Percentiles rank a stretch among this genome's conserved stretches.
Conservation (phyloP, 2,113 vertebrate species). For the Lichenostomus cassidix region DNA sequence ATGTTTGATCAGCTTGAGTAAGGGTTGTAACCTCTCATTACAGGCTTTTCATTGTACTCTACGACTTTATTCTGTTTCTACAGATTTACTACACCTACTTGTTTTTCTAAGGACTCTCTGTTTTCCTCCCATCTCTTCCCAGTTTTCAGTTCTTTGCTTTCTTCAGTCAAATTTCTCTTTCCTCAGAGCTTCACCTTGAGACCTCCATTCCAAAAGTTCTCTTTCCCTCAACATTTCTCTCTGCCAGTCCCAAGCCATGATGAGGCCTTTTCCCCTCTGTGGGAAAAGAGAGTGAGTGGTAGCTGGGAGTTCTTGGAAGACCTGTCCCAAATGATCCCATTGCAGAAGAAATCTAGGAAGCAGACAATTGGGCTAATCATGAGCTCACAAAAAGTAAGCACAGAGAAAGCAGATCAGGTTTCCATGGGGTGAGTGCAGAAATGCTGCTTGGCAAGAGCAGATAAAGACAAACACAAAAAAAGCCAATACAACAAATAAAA, state of each 20-base stretch:
- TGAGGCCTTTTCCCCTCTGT: background rate
- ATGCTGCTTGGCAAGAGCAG: background rate
- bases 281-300: background rate
- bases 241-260: background rate
- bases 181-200: background rate
- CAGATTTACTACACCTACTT: background rate
- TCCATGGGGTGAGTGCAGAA: background rate
- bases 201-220: background rate
- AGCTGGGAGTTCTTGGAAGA: background rate
- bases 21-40: background rate
- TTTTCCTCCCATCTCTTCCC: background rate
- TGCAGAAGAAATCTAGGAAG: background rate
- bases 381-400: background rate
- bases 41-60: background rate
- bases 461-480: background rate
- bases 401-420: background rate
- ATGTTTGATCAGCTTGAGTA: background rate
- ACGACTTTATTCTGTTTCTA: background rate
- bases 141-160: background rate
- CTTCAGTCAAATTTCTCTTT: background rate
- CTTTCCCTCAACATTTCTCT: background rate
- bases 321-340: background rate
- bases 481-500: background rate
- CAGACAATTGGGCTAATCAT: rapidly evolving
- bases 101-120: background rate